Evolutionary conservation across 1,140 invertebrate genomes (phyloP).

Genomic region (Penaeus japonicus): DNA sequence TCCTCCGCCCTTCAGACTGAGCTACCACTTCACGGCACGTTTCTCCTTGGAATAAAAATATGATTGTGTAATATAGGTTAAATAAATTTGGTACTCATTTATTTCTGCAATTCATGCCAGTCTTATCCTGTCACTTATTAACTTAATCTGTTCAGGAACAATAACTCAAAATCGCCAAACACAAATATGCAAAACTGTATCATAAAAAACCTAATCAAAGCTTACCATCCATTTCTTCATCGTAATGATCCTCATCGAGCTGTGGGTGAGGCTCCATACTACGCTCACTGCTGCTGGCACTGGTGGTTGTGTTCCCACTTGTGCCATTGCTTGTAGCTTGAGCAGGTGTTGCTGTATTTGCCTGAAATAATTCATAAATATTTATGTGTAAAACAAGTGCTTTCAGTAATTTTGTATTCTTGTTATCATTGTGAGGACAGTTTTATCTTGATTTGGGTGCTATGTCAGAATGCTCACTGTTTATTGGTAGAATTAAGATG

Average conservation of each 20-base stretch:
- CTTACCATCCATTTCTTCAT: conserved; percentile 60
- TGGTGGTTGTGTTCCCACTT: neutral
- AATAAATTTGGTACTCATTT: neutral
- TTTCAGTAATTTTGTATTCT: too few species aligned
- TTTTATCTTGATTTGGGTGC: too few species aligned
- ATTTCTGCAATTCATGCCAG: too few species aligned
- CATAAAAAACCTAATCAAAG: neutral
- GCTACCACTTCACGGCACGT: conserved; percentile 51
- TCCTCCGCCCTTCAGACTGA: conserved; percentile 80
- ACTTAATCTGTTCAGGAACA: neutral
- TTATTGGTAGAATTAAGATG: too few species aligned
- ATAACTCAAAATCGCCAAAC: neutral
- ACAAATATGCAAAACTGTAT: neutral
- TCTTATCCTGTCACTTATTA: too few species aligned
- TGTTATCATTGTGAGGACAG: too few species aligned
- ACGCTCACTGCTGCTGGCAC: neutral
- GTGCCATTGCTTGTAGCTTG: conserved; percentile 17
- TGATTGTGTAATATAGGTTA: neutral
- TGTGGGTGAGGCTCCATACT: conserved; percentile 45
- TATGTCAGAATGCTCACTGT: too few species aligned
- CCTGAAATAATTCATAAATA: too few species aligned
- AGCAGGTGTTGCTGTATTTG: neutral
- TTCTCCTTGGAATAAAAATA: conserved; percentile 7
- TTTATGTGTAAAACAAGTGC: too few species aligned
- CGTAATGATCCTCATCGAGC: conserved; percentile 54